Evolutionary conservation across 2,113 vertebrate genomes (phyloP), one percentile per base, ranked within the genome.

Genomic region (Corythornis madagascariensis): DNA sequence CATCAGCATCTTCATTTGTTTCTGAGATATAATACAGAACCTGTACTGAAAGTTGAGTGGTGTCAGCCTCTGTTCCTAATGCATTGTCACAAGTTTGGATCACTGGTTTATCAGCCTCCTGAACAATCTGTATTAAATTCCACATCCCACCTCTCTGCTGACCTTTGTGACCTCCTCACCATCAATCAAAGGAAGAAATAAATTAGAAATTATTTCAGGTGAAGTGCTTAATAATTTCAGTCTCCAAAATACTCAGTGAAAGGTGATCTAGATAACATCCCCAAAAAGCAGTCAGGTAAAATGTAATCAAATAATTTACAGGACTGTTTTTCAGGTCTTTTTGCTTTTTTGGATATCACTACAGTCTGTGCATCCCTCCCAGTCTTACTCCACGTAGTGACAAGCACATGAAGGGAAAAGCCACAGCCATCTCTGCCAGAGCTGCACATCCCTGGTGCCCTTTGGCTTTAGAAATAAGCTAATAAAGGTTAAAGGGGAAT

Each of bases 401-500:
- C 29, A 20, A 25, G 6, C 28, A 50, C 24, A 15, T 0, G 4
- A 53, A 60, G 35, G 79, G 75, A 79, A 83, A 66, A 87, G n/a
- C 60, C 73, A 50, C 0, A 2, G 60, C 60, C 60, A 19, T 16
- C 67, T 88, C 90, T 87, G 65, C 53, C 40, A 11, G 65, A 65
- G 70, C 77, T 11, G n/a, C 57, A 7, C 16, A 21, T 72, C 61
- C 59, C 35, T 2, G 3, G 47, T 4, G 2, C 76, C 64, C 73
- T 47, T 61, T 73, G 45, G 55, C 78, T 76, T 43, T 50, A 40
- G 75, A 73, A 89, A 92, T 70, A 87, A 94, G 61, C 61, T 12
- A 64, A 66, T 38, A 47, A 55, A 26, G 25, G 81, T 85, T 82
- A 75, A 84, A 79, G 82, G 26, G 71, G 40, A 92, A 93, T 85